These are phyloP conservation scores for Paracyclopina nana DNA, from an alignment of 1,140 invertebrate genomes.

Conservation along the genomic window DNA sequence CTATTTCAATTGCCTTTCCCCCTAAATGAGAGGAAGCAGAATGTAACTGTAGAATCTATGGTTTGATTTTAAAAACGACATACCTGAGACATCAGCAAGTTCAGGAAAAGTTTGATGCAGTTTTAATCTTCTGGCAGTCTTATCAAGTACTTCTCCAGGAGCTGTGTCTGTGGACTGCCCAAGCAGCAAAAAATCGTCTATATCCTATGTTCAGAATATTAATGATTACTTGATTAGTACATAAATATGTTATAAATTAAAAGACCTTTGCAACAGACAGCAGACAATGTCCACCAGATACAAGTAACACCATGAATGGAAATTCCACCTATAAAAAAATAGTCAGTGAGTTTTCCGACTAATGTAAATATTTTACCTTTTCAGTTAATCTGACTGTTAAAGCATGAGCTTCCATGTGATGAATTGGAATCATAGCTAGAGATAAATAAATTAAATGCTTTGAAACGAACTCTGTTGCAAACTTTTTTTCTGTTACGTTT, in stretches of 20 bases:
- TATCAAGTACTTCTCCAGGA: conserved; percentile 78
- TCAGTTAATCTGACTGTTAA: conserved; percentile 53
- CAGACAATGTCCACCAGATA: conserved; percentile 80
- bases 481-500: neutral
- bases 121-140: conserved; percentile 67
- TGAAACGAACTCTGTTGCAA: conserved; percentile 30
- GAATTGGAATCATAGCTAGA: conserved; percentile 76
- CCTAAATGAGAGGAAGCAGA: conserved; percentile 38
- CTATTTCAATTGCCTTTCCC: conserved; percentile 60
- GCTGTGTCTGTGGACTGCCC: conserved; percentile 60
- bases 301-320: conserved; percentile 69
- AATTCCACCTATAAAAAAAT: conserved; percentile 41
- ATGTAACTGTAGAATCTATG: neutral
- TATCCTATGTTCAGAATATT: conserved; percentile 17
- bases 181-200: conserved; percentile 54
- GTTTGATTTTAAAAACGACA: neutral
- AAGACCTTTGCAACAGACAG: conserved; percentile 46
- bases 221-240: neutral
- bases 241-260: no score
- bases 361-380: conserved; percentile 26
- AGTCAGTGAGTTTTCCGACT: conserved; percentile 16
- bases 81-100: neutral
- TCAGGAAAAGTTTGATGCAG: conserved; percentile 28
- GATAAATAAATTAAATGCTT: conserved; percentile 56
- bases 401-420: conserved; percentile 99